Evolutionary conservation across 2,113 vertebrate species (phyloP), one percentile per base, ranked within the genome.

Genomic region (Marmota monax): DNA sequence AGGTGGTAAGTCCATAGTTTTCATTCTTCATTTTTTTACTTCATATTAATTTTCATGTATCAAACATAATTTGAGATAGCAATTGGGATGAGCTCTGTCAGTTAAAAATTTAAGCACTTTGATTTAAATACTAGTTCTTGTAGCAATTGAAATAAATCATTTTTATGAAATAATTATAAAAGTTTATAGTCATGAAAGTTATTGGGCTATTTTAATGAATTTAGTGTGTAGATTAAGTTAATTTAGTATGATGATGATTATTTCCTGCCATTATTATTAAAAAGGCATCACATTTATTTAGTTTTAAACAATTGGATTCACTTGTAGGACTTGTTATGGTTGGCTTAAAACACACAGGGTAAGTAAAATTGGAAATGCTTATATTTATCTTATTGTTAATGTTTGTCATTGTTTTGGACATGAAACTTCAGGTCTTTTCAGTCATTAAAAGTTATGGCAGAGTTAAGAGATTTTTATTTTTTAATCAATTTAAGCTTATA

Each of bases 1-100:
- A 97, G 92, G 18, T 39, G 98, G 99, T 99, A 98, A 98, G 98
- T 90, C 56, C 42, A 17, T 85, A 97, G 86, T 88, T 89, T 93
- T 96, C 85, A 39, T 56, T 51, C 3, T 82, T 17, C 39, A 86
- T 78, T 0, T 96, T 95, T 94, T 69, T 84, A 76, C 34, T 83
- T 93, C 61, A 70, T 48, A 25, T 74, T 92, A 92, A 48, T 39
- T 83, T 88, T 63, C 8, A 76, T 76, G 34, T 69, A 53, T n/a
- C 6, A 17, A 39, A 23, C 82, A 20, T 92, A 23, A 45, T 84
- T 92, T 92, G 84, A 84, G 72, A 65, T 9, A 73, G 58, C 5
- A 69, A 14, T 88, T 32, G 6, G 3, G 61, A 51, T 79, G 73
- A 92, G 25, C 27, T 73, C 34, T 94, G 13, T 37, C 42, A 73